Base-by-base conservation (phyloP, 2,888 invertebrate genomes). In the Acanthosoma haemorrhoidale region DNA sequence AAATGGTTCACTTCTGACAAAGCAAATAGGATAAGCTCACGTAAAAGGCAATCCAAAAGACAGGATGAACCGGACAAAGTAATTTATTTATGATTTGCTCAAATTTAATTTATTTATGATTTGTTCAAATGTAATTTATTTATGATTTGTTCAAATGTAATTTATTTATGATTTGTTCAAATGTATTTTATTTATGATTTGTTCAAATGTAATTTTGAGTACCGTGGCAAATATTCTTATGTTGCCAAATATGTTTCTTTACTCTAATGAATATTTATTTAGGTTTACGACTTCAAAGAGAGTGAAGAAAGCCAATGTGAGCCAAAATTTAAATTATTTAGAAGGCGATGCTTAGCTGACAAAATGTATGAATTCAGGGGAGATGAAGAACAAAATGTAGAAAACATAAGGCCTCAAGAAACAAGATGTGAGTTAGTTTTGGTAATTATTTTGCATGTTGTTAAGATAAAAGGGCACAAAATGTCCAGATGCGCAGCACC, bases 361-460 rank as follows among this genome's bases (percentile, higher is more conserved):
- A 94, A 94, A 79, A 94, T 93, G 79, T 94, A 94, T 78, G 94
- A 94, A 78, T 94, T 94, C 78, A 76, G 76, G 71, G 91, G 90
- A 0, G 93, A 92, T 76, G 78, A 78, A 68, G 92, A 92, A 70
- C 59, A 60, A 18, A 80, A 81, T 36, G 82, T 82, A 72, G 86
- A 87, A 76, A 87, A 87, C 75, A 86, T 86, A 70, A 83, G 86
- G 76, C 83, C 83, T 11, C 67, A 57, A 32, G 67, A 67, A 25
- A 31, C 51, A 9, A 29, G 57, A 51, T 51, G 67, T 67, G 2
- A 9, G 11, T 25, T 21, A 32, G 6, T 16, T 43, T 43, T 43
- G 13, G 15, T 43, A 16, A 43, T 43, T 31, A 15, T 32, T 16
- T 31, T n/a, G n/a, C n/a, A n/a, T n/a, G n/a, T n/a, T n/a, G n/a